A percentile compares a stretch with the other conserved stretches of the same genome.
Conservation (phyloP, 2,888 invertebrate species). For the Monoplex corrugatus region DNA sequence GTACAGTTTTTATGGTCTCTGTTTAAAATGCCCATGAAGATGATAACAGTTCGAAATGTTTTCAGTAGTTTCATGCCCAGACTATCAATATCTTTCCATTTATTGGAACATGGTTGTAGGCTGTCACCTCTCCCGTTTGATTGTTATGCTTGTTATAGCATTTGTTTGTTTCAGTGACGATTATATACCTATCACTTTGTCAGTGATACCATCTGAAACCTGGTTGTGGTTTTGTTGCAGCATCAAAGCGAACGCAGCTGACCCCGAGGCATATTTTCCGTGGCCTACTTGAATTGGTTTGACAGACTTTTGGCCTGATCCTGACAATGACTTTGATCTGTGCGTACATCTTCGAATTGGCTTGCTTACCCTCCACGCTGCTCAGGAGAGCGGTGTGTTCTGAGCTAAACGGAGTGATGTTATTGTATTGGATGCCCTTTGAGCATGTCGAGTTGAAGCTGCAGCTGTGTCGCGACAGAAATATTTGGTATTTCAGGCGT, state of each 20-base stretch:
- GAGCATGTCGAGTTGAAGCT: neutral
- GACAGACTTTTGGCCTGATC: constrained; percentile 23
- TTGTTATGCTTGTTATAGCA: too few relatives aligned
- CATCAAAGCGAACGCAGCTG: constrained; percentile 28
- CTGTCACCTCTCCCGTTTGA: too few relatives aligned
- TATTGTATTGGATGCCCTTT: neutral
- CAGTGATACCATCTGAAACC: too few relatives aligned
- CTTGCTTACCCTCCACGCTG: constrained; percentile 42
- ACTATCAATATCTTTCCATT: too few relatives aligned
- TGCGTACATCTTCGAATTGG: constrained; percentile 25
- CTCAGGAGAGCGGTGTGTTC: neutral
- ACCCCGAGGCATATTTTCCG: constrained; percentile 38
- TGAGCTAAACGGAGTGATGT: constrained; percentile 4
- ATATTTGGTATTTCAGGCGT: neutral
- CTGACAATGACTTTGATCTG: constrained; percentile 28
- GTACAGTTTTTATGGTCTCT: too few relatives aligned
- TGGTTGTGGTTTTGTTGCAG: constrained; percentile 45
- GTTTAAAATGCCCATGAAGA: too few relatives aligned
- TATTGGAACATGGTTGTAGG: too few relatives aligned
- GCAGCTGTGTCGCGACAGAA: neutral
- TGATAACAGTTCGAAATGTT: too few relatives aligned
- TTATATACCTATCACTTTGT: too few relatives aligned
- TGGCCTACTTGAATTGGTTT: constrained; percentile 24
- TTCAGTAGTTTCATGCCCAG: too few relatives aligned
- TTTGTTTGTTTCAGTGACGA: too few relatives aligned